Percentiles rank a stretch among this genome's conserved stretches.
Conservation (phyloP, 1,140 invertebrate genomes). For the Melitaea cinxia region DNA sequence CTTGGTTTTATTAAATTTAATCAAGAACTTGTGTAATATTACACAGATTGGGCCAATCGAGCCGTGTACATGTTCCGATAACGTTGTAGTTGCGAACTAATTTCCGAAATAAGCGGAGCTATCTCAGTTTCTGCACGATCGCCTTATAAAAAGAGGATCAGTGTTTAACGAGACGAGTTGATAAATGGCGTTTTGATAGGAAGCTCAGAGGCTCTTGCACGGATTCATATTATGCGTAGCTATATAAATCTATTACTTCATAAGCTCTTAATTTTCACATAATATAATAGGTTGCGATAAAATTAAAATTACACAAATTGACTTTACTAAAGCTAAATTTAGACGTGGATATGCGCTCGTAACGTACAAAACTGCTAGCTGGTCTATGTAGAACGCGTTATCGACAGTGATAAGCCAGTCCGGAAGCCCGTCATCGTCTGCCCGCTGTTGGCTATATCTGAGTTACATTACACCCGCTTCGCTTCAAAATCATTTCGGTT, state of each 20-base stretch:
- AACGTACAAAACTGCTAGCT: constrained; percentile 33
- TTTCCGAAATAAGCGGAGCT: constrained; percentile 73
- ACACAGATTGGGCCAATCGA: constrained; percentile 79
- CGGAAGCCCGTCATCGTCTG: constrained; percentile 57
- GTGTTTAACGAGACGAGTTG: constrained; percentile 52
- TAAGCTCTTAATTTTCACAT: constrained; percentile 16
- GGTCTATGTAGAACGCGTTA: constrained; percentile 52
- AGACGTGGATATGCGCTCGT: constrained; percentile 19
- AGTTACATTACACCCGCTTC: constrained; percentile 48
- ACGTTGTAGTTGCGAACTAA: constrained; percentile 77
- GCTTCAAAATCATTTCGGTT: constrained; percentile 55
- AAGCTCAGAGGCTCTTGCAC: constrained; percentile 19
- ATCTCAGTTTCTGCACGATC: constrained; percentile 60
- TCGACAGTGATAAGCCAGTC: constrained; percentile 66
- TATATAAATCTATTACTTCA: constrained; percentile 19
- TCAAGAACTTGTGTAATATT: constrained; percentile 81
- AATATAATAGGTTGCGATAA: neutral
- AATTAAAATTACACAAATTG: neutral
- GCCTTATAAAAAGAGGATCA: constrained; percentile 69
- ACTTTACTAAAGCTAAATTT: too few relatives aligned
- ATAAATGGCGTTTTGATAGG: constrained; percentile 36
- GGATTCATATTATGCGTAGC: constrained; percentile 29
- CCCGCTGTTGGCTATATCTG: constrained; percentile 52
- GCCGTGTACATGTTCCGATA: constrained; percentile 79
- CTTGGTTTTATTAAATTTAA: constrained; percentile 82